Evolutionary conservation across 37 sponge, comb jelly and placozoan genomes (phyloP).

Genomic region (Tethya wilhelma): DNA sequence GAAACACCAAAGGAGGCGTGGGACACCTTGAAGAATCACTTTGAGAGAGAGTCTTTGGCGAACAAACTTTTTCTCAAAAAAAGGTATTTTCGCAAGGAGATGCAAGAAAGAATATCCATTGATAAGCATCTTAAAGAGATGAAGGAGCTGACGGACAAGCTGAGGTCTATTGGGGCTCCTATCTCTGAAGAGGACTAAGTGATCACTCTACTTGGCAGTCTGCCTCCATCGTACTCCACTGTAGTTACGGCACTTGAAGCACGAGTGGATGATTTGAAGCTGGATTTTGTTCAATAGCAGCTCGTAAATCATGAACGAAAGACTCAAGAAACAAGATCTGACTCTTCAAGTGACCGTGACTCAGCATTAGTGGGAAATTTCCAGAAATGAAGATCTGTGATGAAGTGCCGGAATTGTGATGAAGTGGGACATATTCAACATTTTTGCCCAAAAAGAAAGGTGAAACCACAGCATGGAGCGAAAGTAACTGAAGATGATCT

Average conservation of each 20-base stretch:
- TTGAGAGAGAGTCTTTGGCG: conserved; percentile 44
- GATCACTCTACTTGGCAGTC: conserved; percentile 50
- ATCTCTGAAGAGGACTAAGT: conserved; percentile 60
- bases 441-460: conserved; percentile 38
- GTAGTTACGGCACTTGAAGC: conserved; percentile 63
- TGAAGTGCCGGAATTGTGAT: conserved; percentile 29
- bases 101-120: conserved; percentile 46
- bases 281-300: conserved; percentile 45
- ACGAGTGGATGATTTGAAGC: conserved; percentile 36
- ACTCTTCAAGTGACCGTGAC: background rate
- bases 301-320: conserved; percentile 50
- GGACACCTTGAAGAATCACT: conserved; percentile 41
- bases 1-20: conserved; percentile 43
- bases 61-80: conserved; percentile 60
- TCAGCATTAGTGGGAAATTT: conserved; percentile 23
- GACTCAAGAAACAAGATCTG: conserved; percentile 1
- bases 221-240: conserved; percentile 37
- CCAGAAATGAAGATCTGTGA: background rate
- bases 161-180: conserved; percentile 45
- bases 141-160: conserved; percentile 56
- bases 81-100: conserved; percentile 53
- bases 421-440: conserved; percentile 48
- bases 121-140: conserved; percentile 50
- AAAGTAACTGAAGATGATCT: conserved; percentile 5
- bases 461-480: conserved; percentile 15